phyloP scores from a whole-genome alignment of 2,888 invertebrate species.

The Lottia gigantea region DNA sequence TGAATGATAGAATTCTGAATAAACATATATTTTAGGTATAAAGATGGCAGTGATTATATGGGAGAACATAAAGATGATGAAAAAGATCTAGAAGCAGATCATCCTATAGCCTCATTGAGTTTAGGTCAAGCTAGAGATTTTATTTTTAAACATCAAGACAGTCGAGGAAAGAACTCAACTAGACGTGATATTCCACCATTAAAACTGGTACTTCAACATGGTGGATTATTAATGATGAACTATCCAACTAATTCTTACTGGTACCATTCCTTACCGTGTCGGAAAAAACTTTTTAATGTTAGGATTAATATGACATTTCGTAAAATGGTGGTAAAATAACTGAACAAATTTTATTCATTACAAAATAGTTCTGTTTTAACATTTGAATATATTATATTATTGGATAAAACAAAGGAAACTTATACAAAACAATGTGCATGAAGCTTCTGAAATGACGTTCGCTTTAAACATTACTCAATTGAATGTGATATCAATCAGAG shows the following conservation, averaged over 20 bases:
- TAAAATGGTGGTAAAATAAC: constrained; percentile 37
- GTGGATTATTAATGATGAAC: constrained; percentile 78
- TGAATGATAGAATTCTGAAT: too few relatives aligned
- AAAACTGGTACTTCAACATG: constrained; percentile 75
- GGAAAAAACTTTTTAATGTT: constrained; percentile 72
- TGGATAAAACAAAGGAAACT: too few relatives aligned
- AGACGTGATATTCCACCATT: constrained; percentile 65
- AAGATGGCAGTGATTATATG: constrained; percentile 78
- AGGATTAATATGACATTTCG: constrained; percentile 74
- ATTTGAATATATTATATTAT: too few relatives aligned
- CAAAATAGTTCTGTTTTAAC: too few relatives aligned
- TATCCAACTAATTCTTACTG: constrained; percentile 78
- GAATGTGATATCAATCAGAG: too few relatives aligned
- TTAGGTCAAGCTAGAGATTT: constrained; percentile 77
- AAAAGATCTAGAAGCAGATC: constrained; percentile 74
- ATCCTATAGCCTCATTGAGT: constrained; percentile 78
- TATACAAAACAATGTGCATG: too few relatives aligned
- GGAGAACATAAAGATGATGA: constrained; percentile 81
- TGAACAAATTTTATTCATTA: too few relatives aligned
- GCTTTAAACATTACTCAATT: too few relatives aligned
- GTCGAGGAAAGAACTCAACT: constrained; percentile 49
- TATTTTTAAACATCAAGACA: constrained; percentile 73
- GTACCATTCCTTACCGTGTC: constrained; percentile 78
- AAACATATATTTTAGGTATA: constrained; percentile 74
- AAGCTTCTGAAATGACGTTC: too few relatives aligned